Conservation (phyloP, 2,888 invertebrate genomes). For the Malacosoma neustria region DNA sequence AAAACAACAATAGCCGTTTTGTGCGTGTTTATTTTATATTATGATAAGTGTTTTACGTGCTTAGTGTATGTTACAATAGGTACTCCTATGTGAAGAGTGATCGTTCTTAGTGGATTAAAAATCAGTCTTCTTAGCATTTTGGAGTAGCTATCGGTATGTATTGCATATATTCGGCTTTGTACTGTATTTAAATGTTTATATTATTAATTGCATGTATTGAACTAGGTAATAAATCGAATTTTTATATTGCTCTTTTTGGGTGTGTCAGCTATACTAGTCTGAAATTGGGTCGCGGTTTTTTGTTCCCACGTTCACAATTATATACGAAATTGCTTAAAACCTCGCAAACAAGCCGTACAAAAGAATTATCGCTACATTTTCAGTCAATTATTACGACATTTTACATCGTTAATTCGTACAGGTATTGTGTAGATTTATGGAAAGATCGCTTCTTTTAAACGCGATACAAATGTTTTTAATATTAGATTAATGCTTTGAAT, state of each 20-base stretch:
- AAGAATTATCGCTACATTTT: too few relatives aligned
- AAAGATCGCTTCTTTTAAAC: too few relatives aligned
- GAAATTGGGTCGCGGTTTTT: slow-evolving; percentile 44
- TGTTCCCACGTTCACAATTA: slow-evolving; percentile 15
- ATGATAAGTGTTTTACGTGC: slow-evolving; percentile 60
- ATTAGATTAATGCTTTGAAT: slow-evolving; percentile 1
- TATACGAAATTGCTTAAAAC: not conserved
- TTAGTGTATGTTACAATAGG: slow-evolving; percentile 59
- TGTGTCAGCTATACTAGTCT: slow-evolving; percentile 43
- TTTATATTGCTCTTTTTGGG: slow-evolving; percentile 35
- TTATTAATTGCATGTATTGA: slow-evolving; percentile 25
- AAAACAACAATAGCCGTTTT: slow-evolving; percentile 41
- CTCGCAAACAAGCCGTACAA: too few relatives aligned
- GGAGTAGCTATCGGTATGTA: slow-evolving; percentile 57
- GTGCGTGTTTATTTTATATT: slow-evolving; percentile 53
- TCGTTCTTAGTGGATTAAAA: slow-evolving; percentile 49
- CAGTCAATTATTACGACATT: too few relatives aligned
- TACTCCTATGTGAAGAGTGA: slow-evolving; percentile 38
- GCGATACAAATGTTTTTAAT: not conserved
- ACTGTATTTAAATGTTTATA: slow-evolving; percentile 29
- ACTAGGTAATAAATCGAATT: slow-evolving; percentile 21
- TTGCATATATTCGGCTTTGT: slow-evolving; percentile 33
- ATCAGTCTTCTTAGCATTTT: slow-evolving; percentile 36
- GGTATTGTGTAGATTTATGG: too few relatives aligned
- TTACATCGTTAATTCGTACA: too few relatives aligned